A percentile compares a stretch with the other conserved stretches of the same genome.
Evolutionary conservation across 2,888 invertebrate genomes (phyloP).

Genomic region (Bedellia somnulentella): DNA sequence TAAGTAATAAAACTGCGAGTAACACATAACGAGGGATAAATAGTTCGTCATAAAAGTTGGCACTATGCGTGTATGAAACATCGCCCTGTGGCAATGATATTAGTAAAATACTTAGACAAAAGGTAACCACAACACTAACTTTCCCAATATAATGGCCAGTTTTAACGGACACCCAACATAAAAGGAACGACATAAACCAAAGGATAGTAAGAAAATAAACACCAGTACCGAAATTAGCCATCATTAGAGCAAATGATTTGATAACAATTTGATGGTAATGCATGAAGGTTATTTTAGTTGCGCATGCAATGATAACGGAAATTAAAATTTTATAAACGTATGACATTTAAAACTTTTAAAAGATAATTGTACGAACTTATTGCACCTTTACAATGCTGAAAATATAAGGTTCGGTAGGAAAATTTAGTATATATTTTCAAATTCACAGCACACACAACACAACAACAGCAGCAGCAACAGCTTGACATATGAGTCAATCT

Average conservation of each 20-base stretch:
- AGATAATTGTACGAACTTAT: no score
- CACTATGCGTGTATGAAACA: constrained; percentile 21
- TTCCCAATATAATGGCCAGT: constrained; percentile 68
- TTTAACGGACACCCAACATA: constrained; percentile 67
- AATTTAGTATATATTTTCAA: no score
- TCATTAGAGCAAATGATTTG: constrained; percentile 12
- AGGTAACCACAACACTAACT: constrained; percentile 55
- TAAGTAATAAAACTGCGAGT: constrained; percentile 24
- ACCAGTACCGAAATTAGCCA: constrained; percentile 64
- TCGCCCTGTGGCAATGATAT: constrained; percentile 22
- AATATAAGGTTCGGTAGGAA: no score
- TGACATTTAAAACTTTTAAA: no score
- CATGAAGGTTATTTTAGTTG: no score
- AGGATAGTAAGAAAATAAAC: constrained; percentile 65
- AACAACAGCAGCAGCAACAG: no score
- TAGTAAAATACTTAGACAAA: constrained; percentile 47
- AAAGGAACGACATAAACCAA: constrained; percentile 65
- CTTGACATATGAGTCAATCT: no score
- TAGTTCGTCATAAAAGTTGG: constrained; percentile 51
- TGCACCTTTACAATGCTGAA: no score
- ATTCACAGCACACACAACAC: no score
- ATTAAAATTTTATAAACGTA: no score
- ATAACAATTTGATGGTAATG: no score
- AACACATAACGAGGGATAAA: constrained; percentile 28
- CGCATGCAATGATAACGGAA: no score